Base-by-base conservation (phyloP, 2,797 vertebrate species). In the Neosalanx taihuensis region DNA sequence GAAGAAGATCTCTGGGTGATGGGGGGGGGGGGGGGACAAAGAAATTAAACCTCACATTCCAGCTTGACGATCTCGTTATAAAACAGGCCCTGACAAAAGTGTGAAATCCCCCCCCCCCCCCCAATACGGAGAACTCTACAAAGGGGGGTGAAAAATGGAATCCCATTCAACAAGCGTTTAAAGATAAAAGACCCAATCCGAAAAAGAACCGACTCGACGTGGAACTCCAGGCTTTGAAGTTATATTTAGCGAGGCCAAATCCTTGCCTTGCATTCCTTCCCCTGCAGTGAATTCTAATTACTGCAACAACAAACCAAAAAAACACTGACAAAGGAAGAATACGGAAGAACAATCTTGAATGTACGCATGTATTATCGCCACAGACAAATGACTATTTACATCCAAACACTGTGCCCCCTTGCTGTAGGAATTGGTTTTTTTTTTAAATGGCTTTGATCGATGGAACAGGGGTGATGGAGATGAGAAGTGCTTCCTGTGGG, bases 171-270 rank as follows among this genome's bases (percentile, higher is more conserved):
- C 41, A 57, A 69, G 73, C 76, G 59, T 5, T 13, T 68, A 1
- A 1, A 85, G 83, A 86, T 87, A 63, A 87, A 85, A 84, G 82
- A 76, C 67, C 65, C 12, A 13, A 73, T 30, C 69, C 53, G 41
- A 76, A 72, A 73, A 31, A 77, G 79, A 79, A 1, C 73, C 53
- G 20, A 71, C 64, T 5, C 15, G 58, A 74, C 15, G 6, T 62
- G 74, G 73, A 69, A 75, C 70, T 70, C 78, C 76, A 71, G 26
- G 74, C 35, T 88, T 86, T 86, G 76, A 86, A 82, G 84, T 81
- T 86, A 86, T 83, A 81, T 88, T 87, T 85, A 88, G 41, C 41
- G 3, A 46, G 84, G 76, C 72, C 79, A 73, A 86, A 86, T 87
- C 85, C 83, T 85, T 83, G 70, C 81, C 70, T 78, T 85, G 81